Evolutionary conservation across 1,140 invertebrate genomes (phyloP).

Genomic region (Caenorhabditis briggsae): DNA sequence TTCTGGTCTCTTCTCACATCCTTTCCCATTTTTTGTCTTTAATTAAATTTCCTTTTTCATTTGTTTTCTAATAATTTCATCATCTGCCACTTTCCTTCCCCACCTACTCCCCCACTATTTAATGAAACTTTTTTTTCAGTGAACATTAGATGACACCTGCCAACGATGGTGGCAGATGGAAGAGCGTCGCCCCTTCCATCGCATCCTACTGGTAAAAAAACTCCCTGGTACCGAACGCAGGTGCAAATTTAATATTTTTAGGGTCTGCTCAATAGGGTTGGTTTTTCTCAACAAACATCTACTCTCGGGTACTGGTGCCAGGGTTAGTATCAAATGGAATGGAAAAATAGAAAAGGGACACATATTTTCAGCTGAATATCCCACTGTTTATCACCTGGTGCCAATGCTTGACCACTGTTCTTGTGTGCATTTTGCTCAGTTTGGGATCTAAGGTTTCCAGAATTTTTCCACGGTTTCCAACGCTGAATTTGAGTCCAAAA

Average conservation of each 20-base stretch:
- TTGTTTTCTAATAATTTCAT: too few relatives aligned
- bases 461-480: slow-evolving; percentile 79
- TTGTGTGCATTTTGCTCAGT: slow-evolving; percentile 85
- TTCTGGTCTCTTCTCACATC: too few relatives aligned
- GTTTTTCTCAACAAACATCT: slow-evolving; percentile 81
- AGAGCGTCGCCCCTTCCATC: not conserved
- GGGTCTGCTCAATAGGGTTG: slow-evolving; percentile 73
- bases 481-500: slow-evolving; percentile 78
- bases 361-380: slow-evolving; percentile 85
- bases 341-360: not conserved
- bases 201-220: slow-evolving; percentile 26
- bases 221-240: not conserved
- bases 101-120: not conserved
- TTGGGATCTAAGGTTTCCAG: slow-evolving; percentile 80
- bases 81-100: not conserved
- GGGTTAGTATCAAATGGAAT: slow-evolving; percentile 79
- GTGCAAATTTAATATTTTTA: slow-evolving; percentile 52
- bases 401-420: slow-evolving; percentile 90
- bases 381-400: slow-evolving; percentile 97
- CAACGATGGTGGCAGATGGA: not conserved
- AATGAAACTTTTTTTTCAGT: not conserved
- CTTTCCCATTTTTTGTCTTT: too few relatives aligned
- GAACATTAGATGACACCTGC: not conserved
- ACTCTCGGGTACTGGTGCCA: slow-evolving; percentile 81
- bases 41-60: too few relatives aligned